phyloP scores from a whole-genome alignment of 2,113 vertebrate genomes.

The Chaetodon trifascialis region DNA sequence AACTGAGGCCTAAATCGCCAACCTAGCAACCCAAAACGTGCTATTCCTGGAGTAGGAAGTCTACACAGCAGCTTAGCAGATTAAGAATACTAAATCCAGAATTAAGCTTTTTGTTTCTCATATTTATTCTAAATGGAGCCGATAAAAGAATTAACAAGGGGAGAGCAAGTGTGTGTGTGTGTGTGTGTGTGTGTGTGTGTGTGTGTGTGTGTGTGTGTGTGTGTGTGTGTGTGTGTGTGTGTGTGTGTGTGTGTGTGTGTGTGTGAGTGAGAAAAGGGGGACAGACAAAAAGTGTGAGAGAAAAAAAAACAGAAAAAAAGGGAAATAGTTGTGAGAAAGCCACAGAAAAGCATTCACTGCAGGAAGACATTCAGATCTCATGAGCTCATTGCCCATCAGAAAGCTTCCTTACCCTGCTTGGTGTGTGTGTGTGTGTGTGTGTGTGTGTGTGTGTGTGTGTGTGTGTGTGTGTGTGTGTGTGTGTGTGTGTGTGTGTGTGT shows the following conservation, averaged over 20 bases:
- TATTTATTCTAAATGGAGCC: constrained; percentile 23
- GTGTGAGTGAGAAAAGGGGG: constrained; percentile 2
- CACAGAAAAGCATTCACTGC: constrained; percentile 69
- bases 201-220: constrained; percentile 7
- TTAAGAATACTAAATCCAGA: constrained; percentile 54
- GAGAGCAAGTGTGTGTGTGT: constrained; percentile 16
- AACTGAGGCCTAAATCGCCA: constrained; percentile 44
- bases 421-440: constrained; percentile 47
- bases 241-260: constrained; percentile 13
- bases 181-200: background rate
- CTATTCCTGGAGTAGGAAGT: constrained; percentile 33
- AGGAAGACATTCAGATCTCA: constrained; percentile 78
- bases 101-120: constrained; percentile 36
- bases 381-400: constrained; percentile 79
- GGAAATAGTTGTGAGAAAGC: constrained; percentile 57
- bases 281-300: constrained; percentile 35
- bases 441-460: constrained; percentile 48
- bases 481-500: too few species aligned
- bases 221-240: constrained; percentile 2
- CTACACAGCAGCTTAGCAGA: constrained; percentile 42
- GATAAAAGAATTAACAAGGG: constrained; percentile 31
- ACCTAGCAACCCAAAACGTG: constrained; percentile 62
- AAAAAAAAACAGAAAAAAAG: constrained; percentile 9
- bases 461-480: constrained; percentile 47
- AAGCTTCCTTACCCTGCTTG: constrained; percentile 50